phyloP scores from a whole-genome alignment of 2,888 invertebrate species.

The Brassicogethes aeneus region DNA sequence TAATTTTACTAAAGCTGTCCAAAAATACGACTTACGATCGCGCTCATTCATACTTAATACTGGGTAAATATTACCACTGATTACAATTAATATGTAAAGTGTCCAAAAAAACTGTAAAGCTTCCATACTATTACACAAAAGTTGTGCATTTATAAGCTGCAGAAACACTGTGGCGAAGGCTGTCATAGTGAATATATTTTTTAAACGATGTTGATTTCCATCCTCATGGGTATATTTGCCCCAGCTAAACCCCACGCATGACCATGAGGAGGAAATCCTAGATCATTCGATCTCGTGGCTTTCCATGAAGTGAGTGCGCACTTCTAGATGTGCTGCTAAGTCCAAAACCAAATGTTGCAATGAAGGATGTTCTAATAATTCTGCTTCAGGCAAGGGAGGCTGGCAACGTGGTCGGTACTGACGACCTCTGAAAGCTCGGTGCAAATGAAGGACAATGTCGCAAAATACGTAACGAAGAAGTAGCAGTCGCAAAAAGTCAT shows the following conservation, averaged over 20 bases:
- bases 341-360: constrained; percentile 74
- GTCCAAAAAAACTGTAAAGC: constrained; percentile 27
- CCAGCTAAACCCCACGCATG: constrained; percentile 34
- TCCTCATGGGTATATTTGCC: constrained; percentile 30
- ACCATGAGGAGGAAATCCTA: constrained; percentile 45
- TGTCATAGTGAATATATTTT: constrained; percentile 5
- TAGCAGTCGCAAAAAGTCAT: constrained; percentile 85
- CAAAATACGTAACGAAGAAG: constrained; percentile 90
- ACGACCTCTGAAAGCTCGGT: constrained; percentile 77
- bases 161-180: constrained; percentile 24
- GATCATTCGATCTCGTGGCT: constrained; percentile 55
- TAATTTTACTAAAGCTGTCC: constrained; percentile 28
- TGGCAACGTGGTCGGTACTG: constrained; percentile 79
- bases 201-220: constrained; percentile 13
- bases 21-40: constrained; percentile 28
- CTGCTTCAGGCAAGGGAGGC: constrained; percentile 78
- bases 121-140: constrained; percentile 16
- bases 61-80: constrained; percentile 20
- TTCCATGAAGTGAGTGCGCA: constrained; percentile 61
- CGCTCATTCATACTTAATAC: constrained; percentile 16
- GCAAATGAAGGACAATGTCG: constrained; percentile 79
- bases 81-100: constrained; percentile 17
- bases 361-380: constrained; percentile 75
- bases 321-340: constrained; percentile 75
- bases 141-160: constrained; percentile 21